phyloP scores from a whole-genome alignment of 2,113 vertebrate genomes.

The Vombatus ursinus region DNA sequence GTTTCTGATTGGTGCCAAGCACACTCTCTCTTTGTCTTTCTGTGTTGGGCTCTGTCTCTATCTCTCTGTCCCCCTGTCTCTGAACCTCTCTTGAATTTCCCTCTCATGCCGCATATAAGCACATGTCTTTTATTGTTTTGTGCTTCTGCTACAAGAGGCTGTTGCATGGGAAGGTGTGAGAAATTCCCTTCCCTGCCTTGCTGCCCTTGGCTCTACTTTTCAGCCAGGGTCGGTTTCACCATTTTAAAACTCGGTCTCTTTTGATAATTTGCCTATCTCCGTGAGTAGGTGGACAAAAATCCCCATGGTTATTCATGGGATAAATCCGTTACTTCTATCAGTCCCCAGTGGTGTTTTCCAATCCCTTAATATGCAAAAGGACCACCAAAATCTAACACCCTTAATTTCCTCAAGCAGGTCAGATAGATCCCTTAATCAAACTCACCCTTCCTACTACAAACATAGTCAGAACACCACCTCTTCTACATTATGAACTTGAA shows the following conservation, averaged over 20 bases:
- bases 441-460: neutral
- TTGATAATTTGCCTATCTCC: neutral
- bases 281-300: neutral
- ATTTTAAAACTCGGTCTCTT: neutral
- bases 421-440: neutral
- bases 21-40: neutral
- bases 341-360: neutral
- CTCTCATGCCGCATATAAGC: neutral
- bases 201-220: neutral
- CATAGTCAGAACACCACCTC: neutral
- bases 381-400: neutral
- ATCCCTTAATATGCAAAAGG: neutral
- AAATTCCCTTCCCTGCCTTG: neutral
- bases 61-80: neutral
- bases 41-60: too few species aligned
- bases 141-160: neutral
- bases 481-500: neutral
- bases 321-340: neutral
- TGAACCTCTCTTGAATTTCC: neutral
- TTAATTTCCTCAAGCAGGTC: neutral
- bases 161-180: neutral
- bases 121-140: neutral
- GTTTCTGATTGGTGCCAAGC: too few species aligned
- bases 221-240: too few species aligned
- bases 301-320: neutral